phyloP scores from a whole-genome alignment of 1,140 invertebrate species.

The Halesus radiatus region DNA sequence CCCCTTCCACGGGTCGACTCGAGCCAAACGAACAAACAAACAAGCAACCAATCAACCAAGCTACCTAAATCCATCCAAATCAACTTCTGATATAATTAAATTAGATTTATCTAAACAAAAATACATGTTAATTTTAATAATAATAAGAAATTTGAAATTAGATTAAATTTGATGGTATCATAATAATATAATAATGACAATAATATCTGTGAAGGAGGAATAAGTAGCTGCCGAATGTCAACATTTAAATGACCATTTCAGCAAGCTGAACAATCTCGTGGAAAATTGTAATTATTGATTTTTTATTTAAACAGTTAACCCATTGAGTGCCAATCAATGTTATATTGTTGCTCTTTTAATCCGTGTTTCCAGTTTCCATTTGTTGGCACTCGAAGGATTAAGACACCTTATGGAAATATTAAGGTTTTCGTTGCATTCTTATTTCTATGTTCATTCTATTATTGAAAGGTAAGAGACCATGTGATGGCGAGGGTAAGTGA shows the following conservation, averaged over 20 bases:
- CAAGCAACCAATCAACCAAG: no score
- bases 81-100: no score
- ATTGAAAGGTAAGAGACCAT: neutral
- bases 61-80: no score
- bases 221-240: neutral
- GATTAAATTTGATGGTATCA: neutral
- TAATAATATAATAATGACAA: slow-evolving; percentile 12
- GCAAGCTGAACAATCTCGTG: slow-evolving; percentile 1
- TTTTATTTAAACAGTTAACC: neutral
- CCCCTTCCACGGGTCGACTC: neutral
- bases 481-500: no score
- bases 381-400: no score
- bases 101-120: neutral
- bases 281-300: slow-evolving; percentile 35
- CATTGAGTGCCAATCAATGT: slow-evolving; percentile 5
- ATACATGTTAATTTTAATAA: neutral
- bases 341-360: neutral
- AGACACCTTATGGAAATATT: no score
- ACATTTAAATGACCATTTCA: neutral
- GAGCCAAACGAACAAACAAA: neutral
- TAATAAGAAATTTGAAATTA: slow-evolving; percentile 18
- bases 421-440: no score
- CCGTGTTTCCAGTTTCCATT: no score
- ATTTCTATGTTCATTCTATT: neutral
- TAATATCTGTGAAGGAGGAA: slow-evolving; percentile 7